A percentile compares a stretch with the other conserved stretches of the same genome.
phyloP scores from a whole-genome alignment of 37 sponge, comb jelly and placozoan species.

The Aphrocallistes beatrix region DNA sequence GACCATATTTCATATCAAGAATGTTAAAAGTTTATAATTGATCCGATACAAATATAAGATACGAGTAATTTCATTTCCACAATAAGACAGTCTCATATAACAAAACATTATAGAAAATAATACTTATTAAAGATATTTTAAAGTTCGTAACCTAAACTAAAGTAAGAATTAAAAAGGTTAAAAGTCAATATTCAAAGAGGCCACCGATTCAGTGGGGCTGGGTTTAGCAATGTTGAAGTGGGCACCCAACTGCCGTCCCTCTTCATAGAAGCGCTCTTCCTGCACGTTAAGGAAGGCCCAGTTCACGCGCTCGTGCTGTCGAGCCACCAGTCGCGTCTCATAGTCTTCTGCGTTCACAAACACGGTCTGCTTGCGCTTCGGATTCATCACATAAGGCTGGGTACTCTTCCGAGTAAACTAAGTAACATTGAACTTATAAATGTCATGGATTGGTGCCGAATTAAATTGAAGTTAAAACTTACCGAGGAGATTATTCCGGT shows the following conservation, averaged over 20 bases:
- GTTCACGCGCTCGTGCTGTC: background rate
- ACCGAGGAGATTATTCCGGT: background rate
- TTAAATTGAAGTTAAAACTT: background rate
- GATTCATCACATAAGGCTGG: too few species aligned
- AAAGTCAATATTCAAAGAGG: too few species aligned
- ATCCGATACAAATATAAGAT: too few species aligned
- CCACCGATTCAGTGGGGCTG: background rate
- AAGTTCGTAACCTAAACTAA: background rate
- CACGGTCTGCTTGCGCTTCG: background rate
- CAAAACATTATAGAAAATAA: background rate
- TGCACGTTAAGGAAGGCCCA: conserved; percentile 12
- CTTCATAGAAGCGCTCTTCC: conserved; percentile 2
- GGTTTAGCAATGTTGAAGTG: background rate
- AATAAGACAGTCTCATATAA: background rate
- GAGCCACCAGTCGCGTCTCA: background rate
- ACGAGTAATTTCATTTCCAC: background rate
- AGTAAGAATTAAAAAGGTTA: background rate
- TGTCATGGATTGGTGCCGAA: too few species aligned
- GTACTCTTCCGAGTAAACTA: too few species aligned
- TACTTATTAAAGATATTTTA: background rate
- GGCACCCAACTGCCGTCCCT: background rate
- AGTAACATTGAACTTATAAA: too few species aligned
- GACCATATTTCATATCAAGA: too few species aligned
- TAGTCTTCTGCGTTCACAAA: background rate
- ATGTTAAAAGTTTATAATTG: too few species aligned